A percentile compares a stretch with the other conserved stretches of the same genome.
Conservation (phyloP, 2,113 vertebrate species). For the Microcebus griseorufus region DNA sequence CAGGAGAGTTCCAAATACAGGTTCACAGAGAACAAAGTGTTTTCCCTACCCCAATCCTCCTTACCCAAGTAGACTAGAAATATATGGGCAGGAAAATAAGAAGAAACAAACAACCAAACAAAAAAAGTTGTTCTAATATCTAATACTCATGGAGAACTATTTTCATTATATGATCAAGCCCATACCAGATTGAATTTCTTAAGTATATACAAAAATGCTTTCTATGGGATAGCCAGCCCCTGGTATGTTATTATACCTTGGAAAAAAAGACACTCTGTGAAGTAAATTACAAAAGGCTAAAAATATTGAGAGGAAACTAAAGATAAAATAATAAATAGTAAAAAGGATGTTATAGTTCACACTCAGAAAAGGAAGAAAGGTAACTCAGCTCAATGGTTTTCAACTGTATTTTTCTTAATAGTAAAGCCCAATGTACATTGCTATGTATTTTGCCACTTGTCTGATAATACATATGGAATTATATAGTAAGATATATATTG, state of each 20-base stretch:
- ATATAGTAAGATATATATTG: neutral
- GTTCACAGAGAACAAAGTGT: neutral
- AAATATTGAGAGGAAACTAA: neutral
- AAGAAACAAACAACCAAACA: neutral
- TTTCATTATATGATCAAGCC: neutral
- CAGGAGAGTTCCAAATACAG: neutral
- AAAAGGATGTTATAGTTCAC: neutral
- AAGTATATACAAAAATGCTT: neutral
- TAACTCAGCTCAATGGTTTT: neutral
- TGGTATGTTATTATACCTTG: neutral
- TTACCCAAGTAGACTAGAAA: neutral
- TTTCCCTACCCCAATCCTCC: neutral
- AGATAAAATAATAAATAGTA: conserved; percentile 23
- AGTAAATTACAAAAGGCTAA: neutral
- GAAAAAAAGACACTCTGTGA: neutral
- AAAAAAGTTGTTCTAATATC: neutral
- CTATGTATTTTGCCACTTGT: neutral
- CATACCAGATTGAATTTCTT: neutral
- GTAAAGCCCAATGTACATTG: neutral
- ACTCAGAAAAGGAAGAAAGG: neutral
- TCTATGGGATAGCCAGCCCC: neutral
- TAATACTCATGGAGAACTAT: neutral
- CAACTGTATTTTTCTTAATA: neutral
- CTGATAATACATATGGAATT: neutral
- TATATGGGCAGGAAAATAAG: neutral